Base-by-base conservation (phyloP, 2,888 invertebrate genomes). In the Pseudococcus viburni region DNA sequence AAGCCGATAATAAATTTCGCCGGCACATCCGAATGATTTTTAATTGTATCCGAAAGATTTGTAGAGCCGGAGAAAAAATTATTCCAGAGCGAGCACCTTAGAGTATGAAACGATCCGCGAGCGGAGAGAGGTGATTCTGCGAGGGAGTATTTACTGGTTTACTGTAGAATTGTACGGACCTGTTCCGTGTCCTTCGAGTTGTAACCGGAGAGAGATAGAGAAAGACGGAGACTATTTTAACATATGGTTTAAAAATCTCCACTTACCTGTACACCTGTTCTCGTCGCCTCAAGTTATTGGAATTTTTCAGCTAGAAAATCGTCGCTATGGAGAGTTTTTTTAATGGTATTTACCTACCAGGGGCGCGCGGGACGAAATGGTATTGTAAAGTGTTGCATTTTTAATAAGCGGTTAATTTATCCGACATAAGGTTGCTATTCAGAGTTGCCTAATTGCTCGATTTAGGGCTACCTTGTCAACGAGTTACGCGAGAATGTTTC, bases 61-160 rank as follows among this genome's bases (percentile, higher is more conserved):
- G 68, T 73, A 73, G 68, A 73, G 68, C 26, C 26, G 68, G 68
- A 73, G 19, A 55, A 17, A 64, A 73, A 73, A 73, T 33, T 68
- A n/a, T n/a, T n/a, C 26, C 26, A 33, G 26, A 33, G 26, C 26
- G 26, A 3, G 3, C 1, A 33, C 1, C 3, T 2, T 33, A 3
- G 26, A 33, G 26, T 33, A 33, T 33, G 26, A 3, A 33, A 33
- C 3, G 68, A 73, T 73, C 11, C 3, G 26, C 33, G 68, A 73
- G 22, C 68, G 33, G 19, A 33, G 26, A 33, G 26, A 33, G 5
- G 59, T 73, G 42, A n/a, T 42, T 80, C 42, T 80, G 80, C 80
- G 80, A 80, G 80, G 80, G 80, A 80, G 80, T 80, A 73, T 39
- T 73, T 73, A 80, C 80, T 80, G 80, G 80, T 80, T 73, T 73